Evolutionary conservation across 1,140 invertebrate species (phyloP), one percentile per base, ranked within the genome.

Genomic region (Pachyrhynchus sulphureomaculatus): DNA sequence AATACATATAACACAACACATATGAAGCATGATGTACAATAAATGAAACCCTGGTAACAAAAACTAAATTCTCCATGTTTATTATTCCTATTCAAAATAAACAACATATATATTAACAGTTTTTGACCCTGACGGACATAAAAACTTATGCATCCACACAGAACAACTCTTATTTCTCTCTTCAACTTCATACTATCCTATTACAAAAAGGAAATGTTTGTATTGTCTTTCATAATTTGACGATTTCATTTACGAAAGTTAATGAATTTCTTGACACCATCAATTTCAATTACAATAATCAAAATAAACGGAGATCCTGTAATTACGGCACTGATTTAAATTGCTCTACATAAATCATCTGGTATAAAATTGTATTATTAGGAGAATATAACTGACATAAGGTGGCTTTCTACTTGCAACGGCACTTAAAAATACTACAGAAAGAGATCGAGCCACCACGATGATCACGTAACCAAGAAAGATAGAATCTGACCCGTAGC

Each of bases 281-380:
- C 1, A 39, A 4, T 39, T 39, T 29, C 26, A 10, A 2, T 29
- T 29, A 29, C 26, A 29, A 29, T 29, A 39, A 39, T 39, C 17
- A 17, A 13, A 17, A 17, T 39, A 15, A 18, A 39, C 13, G 17
- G 12, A 18, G 5, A 39, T 17, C 6, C 10, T 39, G 13, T 17
- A 39, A 39, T 39, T 39, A 63, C 36, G 36, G 36, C 12, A 39
- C 36, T 39, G n/a, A 39, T 39, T 39, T 39, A 18, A 39, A 39
- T 62, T 69, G 69, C 69, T 70, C 68, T 65, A 70, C 65, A 70
- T 70, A 70, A 70, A 70, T 70, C 69, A 69, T 71, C 65, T 63
- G 62, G 56, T 64, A 63, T 66, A 63, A 65, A 66, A 65, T 64
- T 49, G 56, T 59, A 17, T 23, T 62, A 66, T 12, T 49, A 71